Evolutionary conservation across 1,140 invertebrate species (phyloP).

Genomic region (Oedothorax gibbosus): DNA sequence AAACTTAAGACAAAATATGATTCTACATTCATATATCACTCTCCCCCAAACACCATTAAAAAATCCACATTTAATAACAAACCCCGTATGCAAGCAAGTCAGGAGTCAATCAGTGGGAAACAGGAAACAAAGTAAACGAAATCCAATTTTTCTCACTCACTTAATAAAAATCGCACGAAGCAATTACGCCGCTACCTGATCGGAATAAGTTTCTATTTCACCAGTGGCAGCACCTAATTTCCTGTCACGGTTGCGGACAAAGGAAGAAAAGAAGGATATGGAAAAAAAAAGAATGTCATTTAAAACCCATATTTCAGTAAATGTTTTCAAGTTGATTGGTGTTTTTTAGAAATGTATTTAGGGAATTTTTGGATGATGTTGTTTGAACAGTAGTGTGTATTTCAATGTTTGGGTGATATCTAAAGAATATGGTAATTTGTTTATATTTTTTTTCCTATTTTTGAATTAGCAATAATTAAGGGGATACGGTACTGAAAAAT

Average conservation of each 20-base stretch:
- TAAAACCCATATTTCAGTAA: constrained; percentile 31
- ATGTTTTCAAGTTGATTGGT: neutral
- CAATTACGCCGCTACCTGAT: constrained; percentile 18
- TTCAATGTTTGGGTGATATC: too few relatives aligned
- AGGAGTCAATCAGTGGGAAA: neutral
- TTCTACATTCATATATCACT: too few relatives aligned
- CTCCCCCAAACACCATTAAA: too few relatives aligned
- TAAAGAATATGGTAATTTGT: too few relatives aligned
- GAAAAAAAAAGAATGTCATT: constrained; percentile 4
- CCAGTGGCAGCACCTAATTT: constrained; percentile 6
- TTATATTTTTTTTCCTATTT: too few relatives aligned
- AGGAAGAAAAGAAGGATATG: neutral
- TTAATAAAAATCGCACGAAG: neutral
- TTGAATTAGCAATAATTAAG: too few relatives aligned
- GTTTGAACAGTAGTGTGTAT: too few relatives aligned
- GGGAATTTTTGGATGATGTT: neutral
- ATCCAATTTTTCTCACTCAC: neutral
- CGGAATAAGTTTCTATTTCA: neutral
- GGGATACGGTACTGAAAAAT: too few relatives aligned
- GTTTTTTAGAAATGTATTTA: neutral
- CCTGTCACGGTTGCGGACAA: constrained; percentile 15
- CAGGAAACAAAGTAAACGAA: constrained; percentile 15
- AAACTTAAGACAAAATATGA: too few relatives aligned
- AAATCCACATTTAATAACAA: too few relatives aligned
- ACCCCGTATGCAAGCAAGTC: too few relatives aligned